Evolutionary conservation across 1,140 invertebrate species (phyloP).

Genomic region (Apis cerana): DNA sequence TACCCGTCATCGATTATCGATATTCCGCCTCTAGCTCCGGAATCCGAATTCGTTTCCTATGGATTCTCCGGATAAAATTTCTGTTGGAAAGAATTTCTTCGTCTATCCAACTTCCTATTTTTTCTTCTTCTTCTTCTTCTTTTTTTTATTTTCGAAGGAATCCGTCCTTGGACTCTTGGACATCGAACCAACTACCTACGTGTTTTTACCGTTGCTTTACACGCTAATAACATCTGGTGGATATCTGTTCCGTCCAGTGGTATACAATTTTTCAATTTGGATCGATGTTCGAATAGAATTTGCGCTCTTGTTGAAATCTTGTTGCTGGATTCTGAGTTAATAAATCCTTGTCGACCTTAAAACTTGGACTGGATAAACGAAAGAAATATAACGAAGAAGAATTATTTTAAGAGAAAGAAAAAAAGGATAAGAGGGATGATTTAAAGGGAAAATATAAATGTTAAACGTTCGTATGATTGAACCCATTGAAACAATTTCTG

Average conservation of each 20-base stretch:
- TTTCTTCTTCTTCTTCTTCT: background rate
- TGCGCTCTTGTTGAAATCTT: background rate
- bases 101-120: too few species aligned
- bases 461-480: background rate
- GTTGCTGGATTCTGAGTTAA: background rate
- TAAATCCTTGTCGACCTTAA: background rate
- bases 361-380: too few species aligned
- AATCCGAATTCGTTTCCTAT: constrained; percentile 10
- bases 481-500: too few species aligned
- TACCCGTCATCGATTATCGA: constrained; percentile 48
- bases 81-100: too few species aligned
- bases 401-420: background rate
- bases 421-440: too few species aligned
- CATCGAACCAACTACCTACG: background rate
- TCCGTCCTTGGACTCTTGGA: constrained; percentile 1
- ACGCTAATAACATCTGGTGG: constrained; percentile 12
- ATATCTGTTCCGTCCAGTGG: background rate
- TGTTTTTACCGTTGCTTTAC: background rate
- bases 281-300: background rate
- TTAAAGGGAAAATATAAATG: background rate
- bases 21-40: background rate
- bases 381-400: background rate
- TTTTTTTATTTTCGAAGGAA: constrained; percentile 23
- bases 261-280: background rate
- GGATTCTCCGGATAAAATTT: constrained; percentile 3